These are phyloP conservation scores for Bradynema listronoti DNA, from an alignment of 1,140 invertebrate genomes.

Conservation along the genomic window DNA sequence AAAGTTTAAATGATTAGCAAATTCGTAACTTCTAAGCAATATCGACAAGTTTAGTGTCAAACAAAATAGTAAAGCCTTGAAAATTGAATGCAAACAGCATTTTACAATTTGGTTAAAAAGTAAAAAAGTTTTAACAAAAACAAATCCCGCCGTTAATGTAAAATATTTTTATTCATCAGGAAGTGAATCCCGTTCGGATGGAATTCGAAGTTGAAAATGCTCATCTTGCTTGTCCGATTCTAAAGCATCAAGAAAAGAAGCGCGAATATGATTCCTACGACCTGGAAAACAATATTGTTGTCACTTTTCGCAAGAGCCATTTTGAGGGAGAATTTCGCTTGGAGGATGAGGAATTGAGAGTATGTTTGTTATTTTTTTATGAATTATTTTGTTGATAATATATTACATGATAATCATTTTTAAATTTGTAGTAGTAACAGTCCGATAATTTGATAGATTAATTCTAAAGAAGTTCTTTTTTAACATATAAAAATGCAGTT, in stretches of 20 bases:
- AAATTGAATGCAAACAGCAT: too few species aligned
- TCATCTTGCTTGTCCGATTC: constrained; percentile 12
- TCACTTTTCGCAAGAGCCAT: constrained; percentile 19
- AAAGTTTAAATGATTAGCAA: too few species aligned
- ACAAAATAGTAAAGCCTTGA: too few species aligned
- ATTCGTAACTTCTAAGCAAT: too few species aligned
- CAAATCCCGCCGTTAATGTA: neutral
- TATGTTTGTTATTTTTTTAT: neutral
- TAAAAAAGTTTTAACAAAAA: too few species aligned
- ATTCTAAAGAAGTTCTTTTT: neutral
- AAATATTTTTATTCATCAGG: constrained; percentile 3
- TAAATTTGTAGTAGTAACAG: neutral
- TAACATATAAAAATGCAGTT: neutral
- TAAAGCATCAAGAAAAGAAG: constrained; percentile 14
- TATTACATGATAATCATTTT: neutral
- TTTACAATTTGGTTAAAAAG: too few species aligned
- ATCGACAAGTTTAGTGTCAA: too few species aligned
- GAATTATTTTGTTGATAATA: neutral
- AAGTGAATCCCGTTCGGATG: constrained; percentile 20
- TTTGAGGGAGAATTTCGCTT: constrained; percentile 28
- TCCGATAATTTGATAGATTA: neutral
- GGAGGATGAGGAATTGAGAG: constrained; percentile 23
- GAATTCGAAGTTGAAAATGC: constrained; percentile 30
- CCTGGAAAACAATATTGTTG: constrained; percentile 20
- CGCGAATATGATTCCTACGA: constrained; percentile 24